Percentiles rank a stretch among this genome's conserved stretches.
Evolutionary conservation across 2,797 vertebrate species (phyloP).

Genomic region (Thunnus albacares): DNA sequence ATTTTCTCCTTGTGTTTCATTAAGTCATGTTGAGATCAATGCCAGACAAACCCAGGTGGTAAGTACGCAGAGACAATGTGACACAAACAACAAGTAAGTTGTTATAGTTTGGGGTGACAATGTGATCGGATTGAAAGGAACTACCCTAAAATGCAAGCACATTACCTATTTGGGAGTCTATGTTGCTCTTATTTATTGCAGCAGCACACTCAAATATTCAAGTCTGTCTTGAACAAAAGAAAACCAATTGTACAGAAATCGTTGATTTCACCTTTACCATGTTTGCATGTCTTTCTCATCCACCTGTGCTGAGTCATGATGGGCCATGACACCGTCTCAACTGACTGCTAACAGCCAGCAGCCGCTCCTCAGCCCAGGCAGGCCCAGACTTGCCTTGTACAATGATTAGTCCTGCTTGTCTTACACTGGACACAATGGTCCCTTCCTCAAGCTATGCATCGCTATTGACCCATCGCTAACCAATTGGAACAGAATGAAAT

Average conservation of each 20-base stretch:
- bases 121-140: no score
- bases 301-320: constrained; percentile 48
- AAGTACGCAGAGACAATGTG: no score
- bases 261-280: constrained; percentile 20
- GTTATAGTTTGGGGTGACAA: no score
- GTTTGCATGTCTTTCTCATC: constrained; percentile 3
- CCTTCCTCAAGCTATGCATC: constrained; percentile 44
- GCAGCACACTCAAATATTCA: neutral
- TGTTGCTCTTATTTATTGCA: neutral
- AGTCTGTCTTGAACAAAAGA: neutral
- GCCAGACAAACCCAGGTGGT: no score
- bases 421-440: constrained; percentile 77
- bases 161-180: neutral
- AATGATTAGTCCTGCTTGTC: constrained; percentile 78
- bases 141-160: no score
- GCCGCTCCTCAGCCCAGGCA: constrained; percentile 55
- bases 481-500: constrained; percentile 43
- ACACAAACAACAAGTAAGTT: no score
- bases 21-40: no score
- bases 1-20: neutral
- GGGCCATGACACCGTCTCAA: constrained; percentile 28
- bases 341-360: constrained; percentile 52
- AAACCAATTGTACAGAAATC: neutral
- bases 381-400: constrained; percentile 68
- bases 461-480: constrained; percentile 65